A percentile compares a stretch with the other conserved stretches of the same genome.
Conservation (phyloP, 2,113 vertebrate genomes). For the Excalfactoria chinensis region DNA sequence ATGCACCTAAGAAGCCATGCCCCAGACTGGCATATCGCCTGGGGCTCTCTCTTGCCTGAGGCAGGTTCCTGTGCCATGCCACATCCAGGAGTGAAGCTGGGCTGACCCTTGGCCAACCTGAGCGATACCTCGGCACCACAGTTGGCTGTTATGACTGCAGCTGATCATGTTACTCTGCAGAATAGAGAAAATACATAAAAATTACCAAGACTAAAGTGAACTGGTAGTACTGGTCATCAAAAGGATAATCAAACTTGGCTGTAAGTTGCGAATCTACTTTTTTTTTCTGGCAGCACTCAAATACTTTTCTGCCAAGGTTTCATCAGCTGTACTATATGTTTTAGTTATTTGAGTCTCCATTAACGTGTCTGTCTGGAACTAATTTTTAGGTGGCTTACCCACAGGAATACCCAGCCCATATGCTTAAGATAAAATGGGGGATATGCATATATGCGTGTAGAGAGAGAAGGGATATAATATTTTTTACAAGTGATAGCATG, state of each 20-base stretch:
- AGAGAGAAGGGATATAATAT: background rate
- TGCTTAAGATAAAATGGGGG: conserved; percentile 53
- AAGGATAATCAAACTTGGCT: conserved; percentile 3
- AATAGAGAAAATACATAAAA: background rate
- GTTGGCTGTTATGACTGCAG: background rate
- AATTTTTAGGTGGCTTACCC: conserved; percentile 62
- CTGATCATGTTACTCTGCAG: background rate
- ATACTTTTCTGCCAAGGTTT: conserved; percentile 46
- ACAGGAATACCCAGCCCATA: conserved; percentile 50
- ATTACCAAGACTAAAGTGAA: background rate
- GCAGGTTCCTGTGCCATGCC: background rate
- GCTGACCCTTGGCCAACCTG: background rate
- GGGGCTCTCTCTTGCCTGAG: background rate
- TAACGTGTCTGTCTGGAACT: conserved; percentile 51
- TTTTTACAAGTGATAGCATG: background rate
- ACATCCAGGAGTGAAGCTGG: rapidly evolving
- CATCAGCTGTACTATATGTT: conserved; percentile 1
- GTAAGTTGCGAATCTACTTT: background rate
- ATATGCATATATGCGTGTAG: background rate
- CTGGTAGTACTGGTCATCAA: background rate
- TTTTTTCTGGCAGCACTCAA: conserved; percentile 16
- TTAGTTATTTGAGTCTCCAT: conserved; percentile 44
- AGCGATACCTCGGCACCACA: background rate
- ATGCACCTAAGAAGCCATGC: background rate
- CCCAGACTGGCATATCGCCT: background rate